These are phyloP conservation scores for Iguana delicatissima DNA, from an alignment of 2,797 vertebrate genomes.

Conservation along the genomic window DNA sequence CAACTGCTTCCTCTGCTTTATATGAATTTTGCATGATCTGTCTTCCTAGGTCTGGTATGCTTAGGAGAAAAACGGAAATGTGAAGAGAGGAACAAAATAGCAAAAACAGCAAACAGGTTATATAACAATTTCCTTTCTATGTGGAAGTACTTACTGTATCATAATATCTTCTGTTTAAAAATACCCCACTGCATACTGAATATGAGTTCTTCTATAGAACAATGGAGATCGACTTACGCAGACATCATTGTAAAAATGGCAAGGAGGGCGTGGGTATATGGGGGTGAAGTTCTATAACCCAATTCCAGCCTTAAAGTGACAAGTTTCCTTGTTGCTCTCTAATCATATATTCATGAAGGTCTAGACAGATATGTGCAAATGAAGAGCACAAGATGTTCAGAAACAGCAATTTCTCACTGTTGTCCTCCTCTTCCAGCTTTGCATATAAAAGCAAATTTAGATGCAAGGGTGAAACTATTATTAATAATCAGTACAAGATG, in stretches of 20 bases:
- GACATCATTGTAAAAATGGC: background rate
- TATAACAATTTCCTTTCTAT: background rate
- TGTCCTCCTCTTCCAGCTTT: constrained; percentile 43
- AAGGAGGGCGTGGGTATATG: background rate
- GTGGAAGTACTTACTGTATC: background rate
- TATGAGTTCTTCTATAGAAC: background rate
- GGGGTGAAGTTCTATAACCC: background rate
- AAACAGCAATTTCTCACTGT: constrained; percentile 64
- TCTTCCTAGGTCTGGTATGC: background rate
- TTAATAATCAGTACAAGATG: constrained; percentile 36
- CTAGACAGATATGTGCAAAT: constrained; percentile 58
- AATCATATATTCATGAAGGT: constrained; percentile 52
- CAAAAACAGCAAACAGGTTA: background rate
- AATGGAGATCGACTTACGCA: background rate
- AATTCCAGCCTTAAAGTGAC: constrained; percentile 35
- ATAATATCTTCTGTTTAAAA: background rate
- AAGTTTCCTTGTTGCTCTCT: constrained; percentile 58
- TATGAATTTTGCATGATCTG: background rate
- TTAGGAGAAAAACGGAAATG: background rate
- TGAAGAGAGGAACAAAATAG: background rate
- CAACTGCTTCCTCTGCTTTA: background rate
- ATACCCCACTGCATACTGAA: background rate
- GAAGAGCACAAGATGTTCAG: constrained; percentile 73
- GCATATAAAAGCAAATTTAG: constrained; percentile 67
- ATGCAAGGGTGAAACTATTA: constrained; percentile 44